Evolutionary conservation across 2,113 vertebrate genomes (phyloP).

Genomic region (Eidolon helvum): DNA sequence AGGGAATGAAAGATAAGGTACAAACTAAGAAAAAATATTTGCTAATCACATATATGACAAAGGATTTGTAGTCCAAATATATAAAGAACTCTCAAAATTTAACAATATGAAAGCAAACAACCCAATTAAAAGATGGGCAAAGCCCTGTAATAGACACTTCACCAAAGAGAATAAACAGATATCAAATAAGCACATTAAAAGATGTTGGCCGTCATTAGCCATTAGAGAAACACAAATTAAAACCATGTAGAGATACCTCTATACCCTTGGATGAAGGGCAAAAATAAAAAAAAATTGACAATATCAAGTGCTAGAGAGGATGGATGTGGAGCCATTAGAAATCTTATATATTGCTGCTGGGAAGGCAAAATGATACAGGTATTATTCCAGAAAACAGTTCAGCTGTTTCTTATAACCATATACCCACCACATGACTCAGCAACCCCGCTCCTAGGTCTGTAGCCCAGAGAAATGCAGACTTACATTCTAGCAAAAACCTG

Average conservation of each 20-base stretch:
- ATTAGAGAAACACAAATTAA: neutral
- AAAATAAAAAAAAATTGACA: neutral
- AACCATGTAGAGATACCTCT: neutral
- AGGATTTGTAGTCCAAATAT: neutral
- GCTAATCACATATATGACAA: neutral
- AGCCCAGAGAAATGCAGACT: neutral
- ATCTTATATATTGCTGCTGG: neutral
- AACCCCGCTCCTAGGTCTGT: neutral
- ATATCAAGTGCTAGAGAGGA: neutral
- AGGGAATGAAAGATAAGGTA: neutral
- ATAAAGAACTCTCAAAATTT: neutral
- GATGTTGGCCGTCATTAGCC: neutral
- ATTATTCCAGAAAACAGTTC: neutral
- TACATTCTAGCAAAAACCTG: neutral
- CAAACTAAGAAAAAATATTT: neutral
- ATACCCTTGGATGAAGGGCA: neutral
- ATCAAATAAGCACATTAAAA: neutral
- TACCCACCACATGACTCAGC: neutral
- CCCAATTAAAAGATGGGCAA: neutral
- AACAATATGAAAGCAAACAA: neutral
- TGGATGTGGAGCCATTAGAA: neutral
- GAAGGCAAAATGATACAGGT: neutral
- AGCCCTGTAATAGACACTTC: neutral
- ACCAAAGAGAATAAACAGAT: neutral
- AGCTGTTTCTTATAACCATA: neutral